These are phyloP conservation scores for Lepidiolamprologus cunningtoni DNA, from an alignment of 2,113 vertebrate genomes.

Conservation along the genomic window DNA sequence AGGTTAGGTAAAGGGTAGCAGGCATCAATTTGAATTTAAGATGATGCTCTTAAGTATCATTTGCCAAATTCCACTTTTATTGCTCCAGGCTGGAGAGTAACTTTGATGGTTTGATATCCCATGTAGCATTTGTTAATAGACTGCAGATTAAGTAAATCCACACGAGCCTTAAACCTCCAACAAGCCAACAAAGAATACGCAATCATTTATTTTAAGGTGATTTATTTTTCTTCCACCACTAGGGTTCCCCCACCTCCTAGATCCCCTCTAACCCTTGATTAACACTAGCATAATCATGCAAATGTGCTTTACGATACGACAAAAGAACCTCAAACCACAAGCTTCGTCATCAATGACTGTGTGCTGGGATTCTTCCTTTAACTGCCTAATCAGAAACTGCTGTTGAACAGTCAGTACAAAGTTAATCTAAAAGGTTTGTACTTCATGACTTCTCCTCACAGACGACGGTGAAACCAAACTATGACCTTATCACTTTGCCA, in stretches of 20 bases:
- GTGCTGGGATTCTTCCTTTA: not conserved
- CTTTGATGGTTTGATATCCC: not conserved
- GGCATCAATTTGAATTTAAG: not conserved
- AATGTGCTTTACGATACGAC: not conserved
- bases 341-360: not conserved
- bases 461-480: constrained; percentile 24
- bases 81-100: not conserved
- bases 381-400: constrained; percentile 33
- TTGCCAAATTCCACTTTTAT: not conserved
- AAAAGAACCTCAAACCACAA: not conserved
- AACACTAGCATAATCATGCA: not conserved
- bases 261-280: not conserved
- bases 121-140: not conserved
- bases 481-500: constrained; percentile 35
- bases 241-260: not conserved
- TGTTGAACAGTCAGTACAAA: constrained; percentile 5
- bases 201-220: not conserved
- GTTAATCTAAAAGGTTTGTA: constrained; percentile 30
- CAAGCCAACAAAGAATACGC: not conserved
- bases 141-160: not conserved
- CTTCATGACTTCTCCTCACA: constrained; percentile 4
- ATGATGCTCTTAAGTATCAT: not conserved
- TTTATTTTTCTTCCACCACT: not conserved
- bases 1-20: not conserved
- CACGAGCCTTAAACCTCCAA: not conserved